Evolutionary conservation across 2,797 vertebrate genomes (phyloP), one percentile per base, ranked within the genome.

Genomic region (Oreortyx pictus): DNA sequence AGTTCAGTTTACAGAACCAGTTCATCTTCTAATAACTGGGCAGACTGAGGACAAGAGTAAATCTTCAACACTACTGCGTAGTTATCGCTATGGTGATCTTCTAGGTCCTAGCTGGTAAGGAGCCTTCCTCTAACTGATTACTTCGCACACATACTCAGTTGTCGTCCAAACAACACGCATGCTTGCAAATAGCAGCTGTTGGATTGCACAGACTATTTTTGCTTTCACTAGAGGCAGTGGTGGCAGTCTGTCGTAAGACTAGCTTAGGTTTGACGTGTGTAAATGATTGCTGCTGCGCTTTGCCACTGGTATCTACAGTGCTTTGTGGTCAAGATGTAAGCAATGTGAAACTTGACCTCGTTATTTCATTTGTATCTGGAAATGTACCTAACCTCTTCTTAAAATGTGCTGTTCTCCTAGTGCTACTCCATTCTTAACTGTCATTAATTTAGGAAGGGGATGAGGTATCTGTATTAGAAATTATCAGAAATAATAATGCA

Each of bases 1-100:
- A 89, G 20, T 44, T 91, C 39, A 24, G 23, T 82, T 88, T 91
- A 60, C 39, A 81, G 66, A 83, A 89, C 37, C 14, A 64, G 23
- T 79, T 91, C 24, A 49, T 62, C 17, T 35, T 78, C 60, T 35
- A 31, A 22, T 59, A 0, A 0, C 27, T 68, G 65, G 35, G 20
- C 25, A 78, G 50, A 46, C 39, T 60, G 70, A 92, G 47, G 54
- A 50, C 20, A 84, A 75, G 64, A 76, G 19, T 17, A 68, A 22
- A 64, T n/a, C 85, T 93, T 62, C 86, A 25, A 89, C 62, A 19
- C 71, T 24, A 81, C n/a, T 78, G 25, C 23, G 7, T 68, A 7
- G 41, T 87, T 70, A 49, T 50, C 31, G 43, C 35, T 83, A 9
- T 7, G 2, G 10, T 89, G 47, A 27, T 89, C 25, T 84, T 80